Evolutionary conservation across 2,113 vertebrate genomes (phyloP).

Genomic region (Jacana jacana): DNA sequence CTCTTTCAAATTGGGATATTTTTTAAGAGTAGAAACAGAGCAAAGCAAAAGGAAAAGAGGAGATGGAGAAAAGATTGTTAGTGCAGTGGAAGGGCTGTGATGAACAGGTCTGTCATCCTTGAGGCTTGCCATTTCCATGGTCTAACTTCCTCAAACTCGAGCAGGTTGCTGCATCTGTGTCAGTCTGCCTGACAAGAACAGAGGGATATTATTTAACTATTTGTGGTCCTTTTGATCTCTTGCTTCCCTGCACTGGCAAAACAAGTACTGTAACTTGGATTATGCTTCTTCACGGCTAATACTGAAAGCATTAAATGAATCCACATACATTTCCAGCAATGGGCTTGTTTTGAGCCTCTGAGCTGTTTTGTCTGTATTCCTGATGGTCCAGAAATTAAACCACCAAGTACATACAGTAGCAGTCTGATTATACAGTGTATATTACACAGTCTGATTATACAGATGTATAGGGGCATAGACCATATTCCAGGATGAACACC

Average conservation of each 20-base stretch:
- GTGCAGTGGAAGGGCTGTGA: background rate
- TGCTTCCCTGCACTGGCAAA: background rate
- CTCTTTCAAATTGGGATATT: background rate
- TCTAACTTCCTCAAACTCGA: background rate
- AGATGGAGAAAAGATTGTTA: background rate
- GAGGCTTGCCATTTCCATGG: background rate
- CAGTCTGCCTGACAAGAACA: background rate
- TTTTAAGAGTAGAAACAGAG: background rate
- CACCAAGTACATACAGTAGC: background rate
- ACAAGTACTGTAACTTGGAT: background rate
- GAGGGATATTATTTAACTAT: background rate
- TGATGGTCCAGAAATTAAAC: background rate
- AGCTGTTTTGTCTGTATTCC: background rate
- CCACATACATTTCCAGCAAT: background rate
- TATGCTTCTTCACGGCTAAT: background rate
- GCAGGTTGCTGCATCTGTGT: background rate
- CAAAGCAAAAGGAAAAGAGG: background rate
- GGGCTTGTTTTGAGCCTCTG: background rate
- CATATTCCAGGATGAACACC: background rate
- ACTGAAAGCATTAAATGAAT: background rate
- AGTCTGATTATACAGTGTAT: background rate
- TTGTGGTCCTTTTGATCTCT: conserved; percentile 30
- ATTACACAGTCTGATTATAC: no score
- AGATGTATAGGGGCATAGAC: no score
- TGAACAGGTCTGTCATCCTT: background rate